phyloP scores from a whole-genome alignment of 2,888 invertebrate species.

The Diarsia dahlii region DNA sequence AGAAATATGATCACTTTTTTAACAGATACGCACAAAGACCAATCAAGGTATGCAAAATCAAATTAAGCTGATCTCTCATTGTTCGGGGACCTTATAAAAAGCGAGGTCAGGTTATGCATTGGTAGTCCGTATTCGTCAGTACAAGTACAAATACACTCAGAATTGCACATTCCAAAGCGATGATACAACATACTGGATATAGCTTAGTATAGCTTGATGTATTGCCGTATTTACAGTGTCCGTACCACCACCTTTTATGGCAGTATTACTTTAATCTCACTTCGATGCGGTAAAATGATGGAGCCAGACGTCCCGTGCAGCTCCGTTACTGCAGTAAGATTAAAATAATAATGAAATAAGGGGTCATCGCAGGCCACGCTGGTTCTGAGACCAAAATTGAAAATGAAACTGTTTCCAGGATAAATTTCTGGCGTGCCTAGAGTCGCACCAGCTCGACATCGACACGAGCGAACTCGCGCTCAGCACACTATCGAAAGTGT shows the following conservation, averaged over 20 bases:
- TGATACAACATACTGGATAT: no score
- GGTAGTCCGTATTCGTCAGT: no score
- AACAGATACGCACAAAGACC: no score
- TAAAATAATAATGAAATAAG: not conserved
- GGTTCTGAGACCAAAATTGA: not conserved
- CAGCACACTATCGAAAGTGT: constrained; percentile 97
- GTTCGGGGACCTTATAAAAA: no score
- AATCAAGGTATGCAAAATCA: no score
- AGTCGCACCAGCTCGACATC: constrained; percentile 96
- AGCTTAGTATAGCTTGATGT: no score
- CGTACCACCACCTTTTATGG: not conserved
- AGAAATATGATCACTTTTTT: not conserved
- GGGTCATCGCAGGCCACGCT: not conserved
- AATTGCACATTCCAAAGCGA: no score
- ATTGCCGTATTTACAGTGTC: not conserved
- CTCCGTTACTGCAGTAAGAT: not conserved
- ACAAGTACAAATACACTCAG: no score
- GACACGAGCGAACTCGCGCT: constrained; percentile 96
- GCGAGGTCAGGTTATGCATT: no score
- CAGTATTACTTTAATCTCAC: not conserved
- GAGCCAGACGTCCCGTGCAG: not conserved
- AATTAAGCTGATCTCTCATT: no score
- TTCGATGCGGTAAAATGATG: not conserved
- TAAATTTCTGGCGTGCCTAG: constrained; percentile 94
- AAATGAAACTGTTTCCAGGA: constrained; percentile 90